These are phyloP conservation scores for Hypselothyrea guttata DNA, from an alignment of 2,888 invertebrate species.

Conservation along the genomic window DNA sequence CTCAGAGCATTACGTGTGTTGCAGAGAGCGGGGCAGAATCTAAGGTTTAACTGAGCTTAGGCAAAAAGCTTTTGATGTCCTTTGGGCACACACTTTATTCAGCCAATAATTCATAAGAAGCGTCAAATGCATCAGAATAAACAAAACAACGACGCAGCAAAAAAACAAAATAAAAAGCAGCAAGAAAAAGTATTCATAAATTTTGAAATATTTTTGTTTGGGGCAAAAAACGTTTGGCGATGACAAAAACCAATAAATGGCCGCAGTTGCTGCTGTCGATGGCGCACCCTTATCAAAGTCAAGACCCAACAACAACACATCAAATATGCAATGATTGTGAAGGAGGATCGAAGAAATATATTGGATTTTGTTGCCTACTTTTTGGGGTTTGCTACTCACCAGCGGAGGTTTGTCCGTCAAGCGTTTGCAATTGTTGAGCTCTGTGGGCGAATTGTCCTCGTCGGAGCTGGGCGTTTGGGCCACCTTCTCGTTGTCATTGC, in stretches of 20 bases:
- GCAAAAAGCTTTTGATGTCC: constrained; percentile 43
- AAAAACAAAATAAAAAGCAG: background rate
- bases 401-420: constrained; percentile 90
- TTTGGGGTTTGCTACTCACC: constrained; percentile 64
- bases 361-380: background rate
- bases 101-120: constrained; percentile 72
- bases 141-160: constrained; percentile 26
- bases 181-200: constrained; percentile 43
- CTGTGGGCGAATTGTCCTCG: constrained; percentile 93
- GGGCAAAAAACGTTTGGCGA: constrained; percentile 29
- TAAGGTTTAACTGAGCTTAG: constrained; percentile 41
- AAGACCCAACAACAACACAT: constrained; percentile 39
- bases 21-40: constrained; percentile 4
- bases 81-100: constrained; percentile 32
- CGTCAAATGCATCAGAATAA: constrained; percentile 51
- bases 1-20: background rate
- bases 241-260: constrained; percentile 65
- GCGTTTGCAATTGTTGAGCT: constrained; percentile 91
- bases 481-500: constrained; percentile 81
- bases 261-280: constrained; percentile 28
- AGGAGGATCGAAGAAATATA: constrained; percentile 3
- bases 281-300: constrained; percentile 74
- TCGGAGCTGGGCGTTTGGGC: constrained; percentile 86
- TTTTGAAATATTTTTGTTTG: constrained; percentile 45
- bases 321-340: constrained; percentile 47